Percentiles rank a stretch among this genome's conserved stretches.
Evolutionary conservation across 2,113 vertebrate species (phyloP).

Genomic region (Anguilla japonica): DNA sequence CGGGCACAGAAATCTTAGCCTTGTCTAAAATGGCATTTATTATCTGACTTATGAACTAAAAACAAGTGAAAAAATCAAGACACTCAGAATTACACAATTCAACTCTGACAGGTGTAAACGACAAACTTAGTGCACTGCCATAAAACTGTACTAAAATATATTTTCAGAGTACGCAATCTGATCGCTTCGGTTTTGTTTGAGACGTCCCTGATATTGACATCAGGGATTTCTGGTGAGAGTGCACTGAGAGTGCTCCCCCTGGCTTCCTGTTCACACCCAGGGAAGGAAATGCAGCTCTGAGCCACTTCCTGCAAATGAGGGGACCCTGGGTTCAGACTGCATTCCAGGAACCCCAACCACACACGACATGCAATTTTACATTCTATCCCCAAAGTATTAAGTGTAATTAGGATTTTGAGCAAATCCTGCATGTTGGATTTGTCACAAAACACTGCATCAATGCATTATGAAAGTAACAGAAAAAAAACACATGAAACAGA

Average conservation of each 20-base stretch:
- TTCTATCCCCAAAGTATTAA: not conserved
- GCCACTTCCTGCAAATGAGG: constrained; percentile 57
- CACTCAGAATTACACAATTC: not conserved
- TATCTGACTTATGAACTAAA: constrained; percentile 65
- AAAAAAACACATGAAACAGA: not conserved
- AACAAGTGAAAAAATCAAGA: not conserved
- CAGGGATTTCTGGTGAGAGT: not conserved
- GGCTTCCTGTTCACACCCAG: constrained; percentile 56
- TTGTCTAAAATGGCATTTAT: constrained; percentile 33
- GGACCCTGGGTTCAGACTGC: constrained; percentile 21
- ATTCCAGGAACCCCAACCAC: constrained; percentile 43
- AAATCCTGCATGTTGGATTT: not conserved
- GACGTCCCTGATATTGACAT: not conserved
- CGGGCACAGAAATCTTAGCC: not conserved
- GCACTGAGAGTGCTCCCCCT: constrained; percentile 31
- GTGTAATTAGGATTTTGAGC: not conserved
- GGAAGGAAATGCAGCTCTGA: constrained; percentile 63
- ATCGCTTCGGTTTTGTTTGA: not conserved
- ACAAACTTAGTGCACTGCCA: not conserved
- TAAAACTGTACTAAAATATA: no score
- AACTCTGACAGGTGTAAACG: not conserved
- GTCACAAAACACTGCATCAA: not conserved
- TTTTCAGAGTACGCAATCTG: no score
- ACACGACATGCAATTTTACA: not conserved
- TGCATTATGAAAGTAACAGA: not conserved